phyloP scores from a whole-genome alignment of 2,113 vertebrate genomes.

The Benitochromis conjunctus region DNA sequence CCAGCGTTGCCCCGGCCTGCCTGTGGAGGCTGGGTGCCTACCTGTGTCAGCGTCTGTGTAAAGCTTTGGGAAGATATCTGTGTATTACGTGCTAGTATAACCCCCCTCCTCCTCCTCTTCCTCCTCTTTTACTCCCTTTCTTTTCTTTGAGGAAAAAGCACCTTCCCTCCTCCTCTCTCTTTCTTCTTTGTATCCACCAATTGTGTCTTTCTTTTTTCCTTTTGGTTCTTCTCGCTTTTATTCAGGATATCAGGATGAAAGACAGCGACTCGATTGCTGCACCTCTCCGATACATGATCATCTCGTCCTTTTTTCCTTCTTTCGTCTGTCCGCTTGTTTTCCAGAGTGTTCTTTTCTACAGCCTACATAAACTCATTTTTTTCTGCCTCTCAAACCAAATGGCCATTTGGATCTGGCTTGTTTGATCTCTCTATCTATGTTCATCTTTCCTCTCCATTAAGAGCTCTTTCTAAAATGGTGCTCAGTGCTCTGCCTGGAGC shows the following conservation, averaged over 20 bases:
- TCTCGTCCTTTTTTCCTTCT: neutral
- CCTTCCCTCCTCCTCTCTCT: constrained; percentile 13
- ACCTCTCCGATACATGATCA: constrained; percentile 15
- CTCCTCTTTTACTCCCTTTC: neutral
- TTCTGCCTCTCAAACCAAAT: neutral
- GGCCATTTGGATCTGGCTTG: neutral
- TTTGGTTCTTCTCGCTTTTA: neutral
- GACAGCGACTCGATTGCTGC: constrained; percentile 12
- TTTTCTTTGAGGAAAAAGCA: constrained; percentile 7
- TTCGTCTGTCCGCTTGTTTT: neutral
- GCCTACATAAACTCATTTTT: neutral
- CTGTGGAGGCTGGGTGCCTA: constrained; percentile 34
- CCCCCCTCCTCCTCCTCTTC: neutral
- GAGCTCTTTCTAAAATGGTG: constrained; percentile 49
- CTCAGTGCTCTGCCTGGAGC: constrained; percentile 32
- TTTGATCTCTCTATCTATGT: neutral
- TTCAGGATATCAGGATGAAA: constrained; percentile 45
- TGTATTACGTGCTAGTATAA: constrained; percentile 5
- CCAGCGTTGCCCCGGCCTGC: constrained; percentile 41
- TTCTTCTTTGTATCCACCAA: neutral
- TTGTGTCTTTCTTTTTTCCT: neutral
- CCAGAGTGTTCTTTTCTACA: neutral
- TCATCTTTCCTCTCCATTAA: neutral
- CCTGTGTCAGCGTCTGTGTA: neutral
- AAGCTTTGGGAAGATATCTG: neutral